Percentiles rank a stretch among this genome's conserved stretches.
These are phyloP conservation scores for Bothrops jararaca DNA, from an alignment of 2,113 vertebrate genomes.

Conservation along the genomic window DNA sequence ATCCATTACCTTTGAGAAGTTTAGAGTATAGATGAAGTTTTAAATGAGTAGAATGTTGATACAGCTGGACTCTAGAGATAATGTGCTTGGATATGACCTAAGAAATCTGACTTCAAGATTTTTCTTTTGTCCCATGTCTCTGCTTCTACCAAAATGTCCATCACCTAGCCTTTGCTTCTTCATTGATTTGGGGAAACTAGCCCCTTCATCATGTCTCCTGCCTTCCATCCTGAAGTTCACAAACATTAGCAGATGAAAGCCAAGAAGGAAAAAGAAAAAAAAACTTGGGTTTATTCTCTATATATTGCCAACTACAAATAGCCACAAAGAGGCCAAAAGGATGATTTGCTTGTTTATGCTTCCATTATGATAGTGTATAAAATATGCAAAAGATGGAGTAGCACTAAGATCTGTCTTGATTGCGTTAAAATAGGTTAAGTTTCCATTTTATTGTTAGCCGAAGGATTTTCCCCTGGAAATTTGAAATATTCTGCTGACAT, in stretches of 20 bases:
- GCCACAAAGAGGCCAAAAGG: background rate
- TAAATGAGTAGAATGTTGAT: background rate
- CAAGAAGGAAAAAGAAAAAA: background rate
- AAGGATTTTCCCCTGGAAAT: background rate
- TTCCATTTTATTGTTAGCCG: background rate
- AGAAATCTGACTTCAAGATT: background rate
- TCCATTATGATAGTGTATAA: background rate
- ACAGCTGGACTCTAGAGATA: background rate
- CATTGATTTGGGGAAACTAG: background rate
- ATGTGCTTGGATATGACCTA: background rate
- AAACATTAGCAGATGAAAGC: background rate
- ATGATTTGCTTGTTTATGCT: background rate
- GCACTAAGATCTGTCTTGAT: background rate
- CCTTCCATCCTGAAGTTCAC: background rate
- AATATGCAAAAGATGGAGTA: background rate
- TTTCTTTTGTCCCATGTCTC: background rate
- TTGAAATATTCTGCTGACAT: background rate
- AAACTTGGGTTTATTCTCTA: background rate
- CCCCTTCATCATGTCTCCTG: background rate
- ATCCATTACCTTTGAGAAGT: background rate
- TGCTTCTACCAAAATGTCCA: background rate
- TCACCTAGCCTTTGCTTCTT: background rate
- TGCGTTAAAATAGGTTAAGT: background rate
- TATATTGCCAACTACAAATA: background rate
- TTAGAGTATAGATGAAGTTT: background rate